A percentile compares a stretch with the other conserved stretches of the same genome.
Conservation (phyloP, 2,113 vertebrate species). For the Hypanus sabinus region DNA sequence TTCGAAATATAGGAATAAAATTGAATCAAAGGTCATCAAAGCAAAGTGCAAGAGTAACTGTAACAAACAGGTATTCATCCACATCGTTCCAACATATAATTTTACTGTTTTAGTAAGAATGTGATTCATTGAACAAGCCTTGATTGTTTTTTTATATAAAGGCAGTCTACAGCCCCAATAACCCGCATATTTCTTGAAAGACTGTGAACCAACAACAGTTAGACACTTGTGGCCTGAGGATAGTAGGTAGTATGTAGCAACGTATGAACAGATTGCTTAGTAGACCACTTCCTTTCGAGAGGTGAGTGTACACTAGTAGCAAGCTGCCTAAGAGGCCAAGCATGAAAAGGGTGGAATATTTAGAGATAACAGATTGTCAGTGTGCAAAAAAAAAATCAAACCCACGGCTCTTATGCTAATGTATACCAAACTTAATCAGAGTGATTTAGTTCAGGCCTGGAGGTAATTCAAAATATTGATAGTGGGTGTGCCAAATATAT, state of each 20-base stretch:
- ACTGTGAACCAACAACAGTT: neutral
- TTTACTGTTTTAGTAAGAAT: neutral
- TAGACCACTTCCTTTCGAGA: constrained; percentile 14
- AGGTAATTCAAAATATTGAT: neutral
- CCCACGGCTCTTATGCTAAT: neutral
- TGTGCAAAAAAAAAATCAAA: neutral
- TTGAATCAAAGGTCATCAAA: neutral
- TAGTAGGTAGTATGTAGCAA: neutral
- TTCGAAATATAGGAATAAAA: neutral
- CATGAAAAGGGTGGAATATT: neutral
- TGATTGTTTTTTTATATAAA: neutral
- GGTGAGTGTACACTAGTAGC: neutral
- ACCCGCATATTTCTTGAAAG: neutral
- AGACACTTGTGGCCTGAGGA: neutral
- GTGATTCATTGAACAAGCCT: neutral
- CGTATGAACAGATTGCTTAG: neutral
- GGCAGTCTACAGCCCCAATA: neutral
- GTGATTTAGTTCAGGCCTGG: neutral
- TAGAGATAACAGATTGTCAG: neutral
- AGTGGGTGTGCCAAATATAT: neutral
- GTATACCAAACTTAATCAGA: neutral
- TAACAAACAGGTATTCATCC: neutral
- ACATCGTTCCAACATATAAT: neutral
- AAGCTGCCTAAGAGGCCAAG: neutral
- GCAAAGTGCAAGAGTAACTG: neutral